Evolutionary conservation across 2,797 vertebrate species (phyloP).

Genomic region (Epinephelus coioides): DNA sequence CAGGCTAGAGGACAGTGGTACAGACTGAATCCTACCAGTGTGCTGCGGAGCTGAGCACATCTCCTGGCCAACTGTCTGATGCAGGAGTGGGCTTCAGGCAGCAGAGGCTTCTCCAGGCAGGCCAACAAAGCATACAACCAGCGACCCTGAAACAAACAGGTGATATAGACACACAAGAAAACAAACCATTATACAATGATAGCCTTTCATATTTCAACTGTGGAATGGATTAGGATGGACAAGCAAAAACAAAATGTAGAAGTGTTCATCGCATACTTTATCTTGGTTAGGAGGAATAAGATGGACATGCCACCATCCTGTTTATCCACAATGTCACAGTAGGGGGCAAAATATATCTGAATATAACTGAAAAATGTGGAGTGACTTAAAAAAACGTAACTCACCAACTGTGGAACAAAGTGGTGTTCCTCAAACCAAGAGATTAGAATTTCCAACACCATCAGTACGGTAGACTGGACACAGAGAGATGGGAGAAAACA

Average conservation of each 20-base stretch:
- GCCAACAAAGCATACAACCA: constrained; percentile 95
- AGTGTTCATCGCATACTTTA: too few relatives aligned
- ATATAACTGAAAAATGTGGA: not conserved
- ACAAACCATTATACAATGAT: not conserved
- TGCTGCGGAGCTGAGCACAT: constrained; percentile 91
- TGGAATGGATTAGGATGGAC: not conserved
- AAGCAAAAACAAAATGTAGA: not conserved
- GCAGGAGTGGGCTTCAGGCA: constrained; percentile 96
- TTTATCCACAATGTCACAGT: too few relatives aligned
- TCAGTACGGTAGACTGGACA: constrained; percentile 90
- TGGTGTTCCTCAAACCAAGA: constrained; percentile 93
- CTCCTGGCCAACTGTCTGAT: constrained; percentile 97
- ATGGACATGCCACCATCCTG: too few relatives aligned
- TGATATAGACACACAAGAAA: not conserved
- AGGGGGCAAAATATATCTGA: too few relatives aligned
- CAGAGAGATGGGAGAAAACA: constrained; percentile 27
- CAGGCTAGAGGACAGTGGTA: not conserved
- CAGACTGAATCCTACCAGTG: constrained; percentile 54
- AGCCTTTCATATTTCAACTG: not conserved
- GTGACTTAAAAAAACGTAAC: constrained; percentile 29
- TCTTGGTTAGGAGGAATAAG: too few relatives aligned
- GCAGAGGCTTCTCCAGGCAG: constrained; percentile 95
- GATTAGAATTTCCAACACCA: constrained; percentile 92
- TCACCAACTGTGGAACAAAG: constrained; percentile 88
- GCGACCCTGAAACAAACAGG: constrained; percentile 85